Evolutionary conservation across 2,797 vertebrate species (phyloP).

Genomic region (Onychomys torridus): DNA sequence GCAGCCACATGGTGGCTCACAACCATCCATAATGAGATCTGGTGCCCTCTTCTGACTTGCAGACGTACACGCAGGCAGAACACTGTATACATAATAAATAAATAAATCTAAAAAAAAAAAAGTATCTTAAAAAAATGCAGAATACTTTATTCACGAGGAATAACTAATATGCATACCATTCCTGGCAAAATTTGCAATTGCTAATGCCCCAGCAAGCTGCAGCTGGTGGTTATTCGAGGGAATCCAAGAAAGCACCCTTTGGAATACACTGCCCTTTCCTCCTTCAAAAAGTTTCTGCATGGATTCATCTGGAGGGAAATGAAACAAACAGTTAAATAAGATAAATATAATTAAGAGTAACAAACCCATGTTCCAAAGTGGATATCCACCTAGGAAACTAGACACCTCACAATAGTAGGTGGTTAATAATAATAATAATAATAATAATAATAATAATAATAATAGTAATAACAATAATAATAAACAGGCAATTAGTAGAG

Average conservation of each 20-base stretch:
- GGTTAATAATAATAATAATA: no score
- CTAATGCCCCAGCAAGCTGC: slow-evolving; percentile 97
- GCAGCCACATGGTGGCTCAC: no score
- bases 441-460: no score
- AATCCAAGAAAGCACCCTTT: slow-evolving; percentile 97
- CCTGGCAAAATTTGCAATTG: slow-evolving; percentile 98
- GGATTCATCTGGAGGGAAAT: slow-evolving; percentile 93
- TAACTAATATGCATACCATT: slow-evolving; percentile 91
- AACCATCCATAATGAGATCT: no score
- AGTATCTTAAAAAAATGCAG: not conserved
- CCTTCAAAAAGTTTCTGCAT: slow-evolving; percentile 99
- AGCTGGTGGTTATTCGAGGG: slow-evolving; percentile 98
- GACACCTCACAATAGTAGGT: not conserved
- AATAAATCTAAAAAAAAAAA: no score
- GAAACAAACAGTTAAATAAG: slow-evolving; percentile 52
- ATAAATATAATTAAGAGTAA: not conserved
- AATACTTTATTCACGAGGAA: not conserved
- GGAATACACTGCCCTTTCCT: slow-evolving; percentile 97
- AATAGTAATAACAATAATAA: no score
- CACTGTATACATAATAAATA: no score
- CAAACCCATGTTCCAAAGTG: not conserved
- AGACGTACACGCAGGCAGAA: no score
- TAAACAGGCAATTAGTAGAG: not conserved
- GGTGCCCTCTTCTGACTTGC: no score
- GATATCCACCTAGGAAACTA: slow-evolving; percentile 20